phyloP scores from a whole-genome alignment of 53 echinoderm and acorn worm species.

The Paracentrotus lividus region DNA sequence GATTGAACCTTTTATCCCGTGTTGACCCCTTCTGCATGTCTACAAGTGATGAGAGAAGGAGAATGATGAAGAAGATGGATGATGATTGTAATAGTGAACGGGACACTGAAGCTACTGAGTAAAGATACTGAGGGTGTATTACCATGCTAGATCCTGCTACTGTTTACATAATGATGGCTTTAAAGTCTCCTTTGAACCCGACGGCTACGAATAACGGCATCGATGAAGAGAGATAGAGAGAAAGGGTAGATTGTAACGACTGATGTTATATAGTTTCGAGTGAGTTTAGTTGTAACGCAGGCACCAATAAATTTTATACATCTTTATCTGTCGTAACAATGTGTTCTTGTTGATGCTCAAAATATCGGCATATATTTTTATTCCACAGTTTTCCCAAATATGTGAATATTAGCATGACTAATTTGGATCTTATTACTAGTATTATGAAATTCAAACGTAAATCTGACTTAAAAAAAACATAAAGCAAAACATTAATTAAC shows the following conservation, averaged over 20 bases:
- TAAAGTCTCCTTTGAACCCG: constrained; percentile 13
- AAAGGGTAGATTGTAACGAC: not conserved
- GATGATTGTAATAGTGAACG: not conserved
- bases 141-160: no score
- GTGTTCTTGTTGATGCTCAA: not conserved
- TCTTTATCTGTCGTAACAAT: not conserved
- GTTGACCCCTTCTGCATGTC: not conserved
- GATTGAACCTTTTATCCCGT: constrained; percentile 27
- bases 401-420: no score
- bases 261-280: not conserved
- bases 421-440: no score
- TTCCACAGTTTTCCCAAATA: no score
- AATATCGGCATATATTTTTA: not conserved
- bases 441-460: no score
- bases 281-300: not conserved
- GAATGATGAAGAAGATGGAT: constrained; percentile 39
- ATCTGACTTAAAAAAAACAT: no score
- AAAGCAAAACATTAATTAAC: no score
- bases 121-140: constrained; percentile 6
- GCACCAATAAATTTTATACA: no score
- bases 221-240: not conserved
- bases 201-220: not conserved
- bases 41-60: not conserved
- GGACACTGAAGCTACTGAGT: constrained; percentile 38
- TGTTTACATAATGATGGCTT: constrained; percentile 52